Evolutionary conservation across 2,113 vertebrate genomes (phyloP).

Genomic region (Plestiodon gilberti): DNA sequence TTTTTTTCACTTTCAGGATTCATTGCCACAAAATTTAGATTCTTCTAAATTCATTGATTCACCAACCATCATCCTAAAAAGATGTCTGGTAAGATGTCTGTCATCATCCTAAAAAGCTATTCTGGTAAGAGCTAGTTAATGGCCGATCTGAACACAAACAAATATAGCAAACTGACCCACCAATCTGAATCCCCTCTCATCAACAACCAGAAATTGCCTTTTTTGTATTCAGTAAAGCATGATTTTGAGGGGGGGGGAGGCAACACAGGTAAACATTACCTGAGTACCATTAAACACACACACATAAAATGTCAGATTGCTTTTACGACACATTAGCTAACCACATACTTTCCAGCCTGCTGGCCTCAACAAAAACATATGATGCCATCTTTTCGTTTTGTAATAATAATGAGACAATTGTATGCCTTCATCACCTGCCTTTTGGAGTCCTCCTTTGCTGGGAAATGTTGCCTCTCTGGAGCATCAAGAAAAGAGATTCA

Average conservation of each 20-base stretch:
- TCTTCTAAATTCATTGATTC: neutral
- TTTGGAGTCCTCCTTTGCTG: neutral
- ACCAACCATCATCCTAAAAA: neutral
- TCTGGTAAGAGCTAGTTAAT: neutral
- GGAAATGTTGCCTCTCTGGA: neutral
- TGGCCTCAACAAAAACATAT: slow-evolving; percentile 3
- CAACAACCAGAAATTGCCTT: neutral
- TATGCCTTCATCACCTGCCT: neutral
- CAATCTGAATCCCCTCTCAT: neutral
- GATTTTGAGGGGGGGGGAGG: too few species aligned
- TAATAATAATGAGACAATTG: too few species aligned
- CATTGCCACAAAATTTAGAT: too few species aligned
- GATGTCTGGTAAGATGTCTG: too few species aligned
- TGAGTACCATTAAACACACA: neutral
- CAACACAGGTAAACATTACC: neutral
- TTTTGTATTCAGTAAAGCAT: neutral
- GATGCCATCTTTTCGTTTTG: neutral
- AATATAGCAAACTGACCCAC: neutral
- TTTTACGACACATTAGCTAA: neutral
- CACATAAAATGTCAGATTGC: neutral
- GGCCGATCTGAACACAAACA: slow-evolving; percentile 19
- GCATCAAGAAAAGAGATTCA: neutral
- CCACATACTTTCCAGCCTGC: neutral
- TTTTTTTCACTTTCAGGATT: too few species aligned
- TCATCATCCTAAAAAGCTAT: too few species aligned